phyloP scores from a whole-genome alignment of 2,888 invertebrate species.

The Agrotis exclamationis region DNA sequence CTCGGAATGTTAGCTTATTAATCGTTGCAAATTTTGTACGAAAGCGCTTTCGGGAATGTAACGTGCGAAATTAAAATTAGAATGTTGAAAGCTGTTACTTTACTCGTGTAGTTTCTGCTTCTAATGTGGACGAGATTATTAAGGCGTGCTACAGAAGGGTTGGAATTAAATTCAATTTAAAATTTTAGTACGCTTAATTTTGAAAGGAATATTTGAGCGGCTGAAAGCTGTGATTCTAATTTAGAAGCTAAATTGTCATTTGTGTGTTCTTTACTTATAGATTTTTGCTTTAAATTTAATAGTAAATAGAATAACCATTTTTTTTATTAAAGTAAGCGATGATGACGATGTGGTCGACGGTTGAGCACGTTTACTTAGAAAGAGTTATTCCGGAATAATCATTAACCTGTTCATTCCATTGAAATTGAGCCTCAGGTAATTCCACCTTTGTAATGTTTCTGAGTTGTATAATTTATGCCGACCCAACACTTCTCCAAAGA shows the following conservation, averaged over 20 bases:
- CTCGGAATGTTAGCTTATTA: conserved; percentile 45
- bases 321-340: too few relatives aligned
- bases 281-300: too few relatives aligned
- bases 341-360: too few relatives aligned
- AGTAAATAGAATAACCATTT: too few relatives aligned
- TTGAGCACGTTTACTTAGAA: too few relatives aligned
- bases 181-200: conserved; percentile 1
- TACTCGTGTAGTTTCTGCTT: conserved; percentile 10
- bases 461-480: too few relatives aligned
- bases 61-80: conserved; percentile 53
- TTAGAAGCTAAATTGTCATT: not conserved
- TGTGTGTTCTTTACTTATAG: too few relatives aligned
- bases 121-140: conserved; percentile 26
- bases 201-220: not conserved
- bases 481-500: not conserved
- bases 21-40: conserved; percentile 49
- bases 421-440: too few relatives aligned
- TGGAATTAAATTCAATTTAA: conserved; percentile 31
- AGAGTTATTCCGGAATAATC: too few relatives aligned
- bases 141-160: conserved; percentile 3
- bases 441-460: too few relatives aligned
- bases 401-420: too few relatives aligned
- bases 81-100: conserved; percentile 43
- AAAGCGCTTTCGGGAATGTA: conserved; percentile 42
- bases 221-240: not conserved